Evolutionary conservation across 2,888 invertebrate species (phyloP).

Genomic region (Cheilosia vernalis): DNA sequence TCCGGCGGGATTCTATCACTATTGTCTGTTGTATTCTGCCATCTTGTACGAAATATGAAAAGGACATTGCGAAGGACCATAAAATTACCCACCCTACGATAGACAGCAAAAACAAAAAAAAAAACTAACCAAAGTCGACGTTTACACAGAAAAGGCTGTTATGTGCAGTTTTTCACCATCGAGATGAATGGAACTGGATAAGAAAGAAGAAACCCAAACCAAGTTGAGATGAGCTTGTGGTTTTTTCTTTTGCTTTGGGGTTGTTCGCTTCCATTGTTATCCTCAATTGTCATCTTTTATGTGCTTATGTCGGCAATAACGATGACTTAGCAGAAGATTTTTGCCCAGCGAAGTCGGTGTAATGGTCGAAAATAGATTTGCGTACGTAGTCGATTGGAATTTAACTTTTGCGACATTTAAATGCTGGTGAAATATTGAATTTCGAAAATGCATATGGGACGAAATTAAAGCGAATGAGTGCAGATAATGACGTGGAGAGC

Average conservation of each 20-base stretch:
- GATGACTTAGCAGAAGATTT: slow-evolving; percentile 62
- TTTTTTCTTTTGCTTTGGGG: slow-evolving; percentile 15
- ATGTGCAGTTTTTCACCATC: slow-evolving; percentile 60
- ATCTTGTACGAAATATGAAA: slow-evolving; percentile 61
- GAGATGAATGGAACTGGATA: slow-evolving; percentile 47
- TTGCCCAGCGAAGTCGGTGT: slow-evolving; percentile 33
- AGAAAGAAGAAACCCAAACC: slow-evolving; percentile 52
- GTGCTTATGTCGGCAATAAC: slow-evolving; percentile 67
- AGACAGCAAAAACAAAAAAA: neutral
- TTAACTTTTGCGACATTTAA: slow-evolving; percentile 48
- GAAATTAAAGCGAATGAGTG: slow-evolving; percentile 29
- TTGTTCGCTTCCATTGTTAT: slow-evolving; percentile 61
- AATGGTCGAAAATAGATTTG: slow-evolving; percentile 65
- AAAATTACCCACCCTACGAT: slow-evolving; percentile 59
- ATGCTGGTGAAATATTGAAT: slow-evolving; percentile 59
- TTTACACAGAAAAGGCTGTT: slow-evolving; percentile 67
- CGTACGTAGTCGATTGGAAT: slow-evolving; percentile 57
- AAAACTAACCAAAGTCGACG: slow-evolving; percentile 24
- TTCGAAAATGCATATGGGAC: slow-evolving; percentile 51
- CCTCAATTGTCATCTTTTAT: slow-evolving; percentile 71
- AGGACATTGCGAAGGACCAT: slow-evolving; percentile 54
- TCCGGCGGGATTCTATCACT: neutral
- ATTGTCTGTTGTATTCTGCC: slow-evolving; percentile 33
- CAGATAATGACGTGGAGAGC: slow-evolving; percentile 28
- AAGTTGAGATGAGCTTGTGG: slow-evolving; percentile 30